phyloP scores from a whole-genome alignment of 2,113 vertebrate genomes.

The Scalopus aquaticus region DNA sequence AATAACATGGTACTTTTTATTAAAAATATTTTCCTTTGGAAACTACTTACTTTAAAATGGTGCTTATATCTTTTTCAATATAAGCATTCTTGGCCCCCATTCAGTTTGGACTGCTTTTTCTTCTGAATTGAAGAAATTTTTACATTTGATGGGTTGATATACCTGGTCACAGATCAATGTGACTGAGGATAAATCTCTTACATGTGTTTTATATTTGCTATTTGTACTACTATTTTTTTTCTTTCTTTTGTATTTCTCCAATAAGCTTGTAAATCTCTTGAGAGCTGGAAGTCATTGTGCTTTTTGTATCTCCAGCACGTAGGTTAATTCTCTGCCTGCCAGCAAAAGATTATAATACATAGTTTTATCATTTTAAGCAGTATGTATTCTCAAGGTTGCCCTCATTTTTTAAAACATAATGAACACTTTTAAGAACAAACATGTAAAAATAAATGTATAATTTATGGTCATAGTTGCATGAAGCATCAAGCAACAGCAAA shows the following conservation, averaged over 20 bases:
- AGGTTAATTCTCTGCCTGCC: not conserved
- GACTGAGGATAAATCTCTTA: not conserved
- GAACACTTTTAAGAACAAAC: slow-evolving; percentile 14
- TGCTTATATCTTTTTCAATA: not conserved
- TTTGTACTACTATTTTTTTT: not conserved
- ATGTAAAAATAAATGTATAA: slow-evolving; percentile 6
- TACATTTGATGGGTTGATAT: not conserved
- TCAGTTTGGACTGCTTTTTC: not conserved
- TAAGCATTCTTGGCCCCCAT: not conserved
- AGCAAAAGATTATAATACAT: not conserved
- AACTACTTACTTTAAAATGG: slow-evolving; percentile 39
- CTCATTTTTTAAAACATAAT: slow-evolving; percentile 26
- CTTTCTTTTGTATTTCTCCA: not conserved
- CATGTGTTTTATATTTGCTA: not conserved
- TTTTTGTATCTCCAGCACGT: not conserved
- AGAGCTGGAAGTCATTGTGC: not conserved
- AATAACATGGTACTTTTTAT: not conserved
- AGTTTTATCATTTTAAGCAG: not conserved
- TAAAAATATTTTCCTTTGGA: not conserved
- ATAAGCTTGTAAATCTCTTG: not conserved
- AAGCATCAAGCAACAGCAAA: slow-evolving; percentile 19
- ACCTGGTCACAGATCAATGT: not conserved
- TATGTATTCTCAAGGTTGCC: not conserved
- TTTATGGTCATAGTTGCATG: not conserved
- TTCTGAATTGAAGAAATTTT: slow-evolving; percentile 17